Evolutionary conservation across 2,113 vertebrate genomes (phyloP).

Genomic region (Brienomyrus brachyistius): DNA sequence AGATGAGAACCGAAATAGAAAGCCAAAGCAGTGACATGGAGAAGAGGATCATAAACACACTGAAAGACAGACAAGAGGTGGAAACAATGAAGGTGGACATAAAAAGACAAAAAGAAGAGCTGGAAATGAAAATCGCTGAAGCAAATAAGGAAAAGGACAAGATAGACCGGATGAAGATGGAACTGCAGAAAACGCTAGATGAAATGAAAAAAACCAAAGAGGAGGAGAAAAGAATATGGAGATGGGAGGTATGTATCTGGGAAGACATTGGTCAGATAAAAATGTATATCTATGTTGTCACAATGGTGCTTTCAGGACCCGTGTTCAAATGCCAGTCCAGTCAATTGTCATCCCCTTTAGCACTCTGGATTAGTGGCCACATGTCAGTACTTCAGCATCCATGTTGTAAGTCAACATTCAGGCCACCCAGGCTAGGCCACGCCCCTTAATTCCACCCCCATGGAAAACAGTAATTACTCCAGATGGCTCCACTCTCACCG

Average conservation of each 20-base stretch:
- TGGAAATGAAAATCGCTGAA: background rate
- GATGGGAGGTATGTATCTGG: background rate
- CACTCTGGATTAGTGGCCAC: background rate
- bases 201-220: background rate
- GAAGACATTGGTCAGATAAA: background rate
- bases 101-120: background rate
- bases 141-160: background rate
- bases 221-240: background rate
- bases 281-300: background rate
- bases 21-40: background rate
- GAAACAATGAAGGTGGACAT: background rate
- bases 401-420: background rate
- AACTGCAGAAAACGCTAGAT: background rate
- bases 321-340: background rate
- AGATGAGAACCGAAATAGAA: slow-evolving; percentile 8
- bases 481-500: background rate
- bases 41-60: background rate
- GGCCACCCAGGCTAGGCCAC: background rate
- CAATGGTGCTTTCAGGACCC: background rate
- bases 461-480: background rate
- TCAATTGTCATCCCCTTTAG: background rate
- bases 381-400: background rate
- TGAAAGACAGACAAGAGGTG: slow-evolving; percentile 12
- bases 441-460: background rate
- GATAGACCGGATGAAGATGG: background rate